Evolutionary conservation across 2,113 vertebrate genomes (phyloP).

Genomic region (Agelaius tricolor): DNA sequence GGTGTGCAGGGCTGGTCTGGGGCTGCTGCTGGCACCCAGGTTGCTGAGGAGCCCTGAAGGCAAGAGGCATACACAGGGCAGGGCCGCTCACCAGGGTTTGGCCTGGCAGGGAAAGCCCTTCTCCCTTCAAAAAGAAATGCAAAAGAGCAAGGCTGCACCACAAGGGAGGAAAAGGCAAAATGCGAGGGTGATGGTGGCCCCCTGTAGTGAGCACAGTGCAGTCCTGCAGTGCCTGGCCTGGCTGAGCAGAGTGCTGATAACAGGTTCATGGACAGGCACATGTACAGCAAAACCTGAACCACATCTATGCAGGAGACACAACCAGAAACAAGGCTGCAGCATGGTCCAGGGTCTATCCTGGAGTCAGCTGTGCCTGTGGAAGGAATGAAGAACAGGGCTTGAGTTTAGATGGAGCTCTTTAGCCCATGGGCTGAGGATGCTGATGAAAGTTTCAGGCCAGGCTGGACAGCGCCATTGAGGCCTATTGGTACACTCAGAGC

Average conservation of each 20-base stretch:
- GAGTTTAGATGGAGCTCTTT: not conserved
- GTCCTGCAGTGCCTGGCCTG: not conserved
- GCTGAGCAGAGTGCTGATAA: not conserved
- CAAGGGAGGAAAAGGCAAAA: not conserved
- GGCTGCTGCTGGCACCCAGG: not conserved
- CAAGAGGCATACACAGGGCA: accelerated
- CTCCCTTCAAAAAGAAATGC: not conserved
- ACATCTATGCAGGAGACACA: not conserved
- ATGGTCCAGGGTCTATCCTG: not conserved
- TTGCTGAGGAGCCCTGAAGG: not conserved
- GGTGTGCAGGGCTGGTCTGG: not conserved
- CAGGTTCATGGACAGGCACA: not conserved
- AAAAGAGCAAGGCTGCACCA: not conserved
- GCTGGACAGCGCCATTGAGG: not conserved
- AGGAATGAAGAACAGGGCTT: not conserved
- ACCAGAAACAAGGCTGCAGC: not conserved
- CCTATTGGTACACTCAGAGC: not conserved
- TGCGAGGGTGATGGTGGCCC: not conserved
- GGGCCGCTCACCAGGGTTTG: accelerated
- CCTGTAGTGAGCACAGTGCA: not conserved
- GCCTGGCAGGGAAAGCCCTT: not conserved
- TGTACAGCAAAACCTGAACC: not conserved
- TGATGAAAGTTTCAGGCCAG: not conserved
- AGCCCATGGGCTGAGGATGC: not conserved
- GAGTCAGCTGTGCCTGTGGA: not conserved